phyloP scores from a whole-genome alignment of 2,797 vertebrate species.

The Moxostoma hubbsi region DNA sequence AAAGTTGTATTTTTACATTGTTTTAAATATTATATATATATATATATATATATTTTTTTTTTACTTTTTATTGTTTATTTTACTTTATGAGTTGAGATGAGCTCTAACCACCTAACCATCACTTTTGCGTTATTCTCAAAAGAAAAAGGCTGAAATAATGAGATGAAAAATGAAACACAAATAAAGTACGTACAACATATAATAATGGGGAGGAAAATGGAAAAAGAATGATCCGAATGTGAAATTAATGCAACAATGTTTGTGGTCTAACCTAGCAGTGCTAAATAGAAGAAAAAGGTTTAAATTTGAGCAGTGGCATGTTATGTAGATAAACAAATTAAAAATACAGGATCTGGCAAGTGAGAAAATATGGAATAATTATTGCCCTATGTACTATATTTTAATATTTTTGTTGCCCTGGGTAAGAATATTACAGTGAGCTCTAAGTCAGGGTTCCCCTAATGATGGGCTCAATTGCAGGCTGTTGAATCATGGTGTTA shows the following conservation, averaged over 20 bases:
- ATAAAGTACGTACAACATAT: too few species aligned
- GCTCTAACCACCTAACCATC: too few species aligned
- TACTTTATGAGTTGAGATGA: too few species aligned
- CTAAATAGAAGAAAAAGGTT: not conserved
- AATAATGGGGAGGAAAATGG: too few species aligned
- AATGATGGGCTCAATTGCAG: conserved; percentile 8
- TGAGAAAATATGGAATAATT: conserved; percentile 15
- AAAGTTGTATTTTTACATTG: too few species aligned
- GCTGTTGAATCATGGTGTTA: conserved; percentile 13
- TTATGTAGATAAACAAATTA: not conserved
- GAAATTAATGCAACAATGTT: not conserved
- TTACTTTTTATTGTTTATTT: too few species aligned
- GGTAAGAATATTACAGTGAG: conserved; percentile 32
- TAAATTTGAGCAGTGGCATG: not conserved
- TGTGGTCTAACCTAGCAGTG: not conserved
- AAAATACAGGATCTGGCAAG: conserved; percentile 7
- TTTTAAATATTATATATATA: too few species aligned
- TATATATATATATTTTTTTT: too few species aligned
- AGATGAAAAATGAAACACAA: too few species aligned
- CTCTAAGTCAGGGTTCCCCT: conserved; percentile 19
- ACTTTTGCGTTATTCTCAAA: too few species aligned
- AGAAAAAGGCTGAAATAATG: too few species aligned
- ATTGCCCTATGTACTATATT: conserved; percentile 11
- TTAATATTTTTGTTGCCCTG: conserved; percentile 14
- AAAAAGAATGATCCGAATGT: not conserved